Base-by-base conservation (phyloP, 2,113 vertebrate genomes). In the Notothenia coriiceps region DNA sequence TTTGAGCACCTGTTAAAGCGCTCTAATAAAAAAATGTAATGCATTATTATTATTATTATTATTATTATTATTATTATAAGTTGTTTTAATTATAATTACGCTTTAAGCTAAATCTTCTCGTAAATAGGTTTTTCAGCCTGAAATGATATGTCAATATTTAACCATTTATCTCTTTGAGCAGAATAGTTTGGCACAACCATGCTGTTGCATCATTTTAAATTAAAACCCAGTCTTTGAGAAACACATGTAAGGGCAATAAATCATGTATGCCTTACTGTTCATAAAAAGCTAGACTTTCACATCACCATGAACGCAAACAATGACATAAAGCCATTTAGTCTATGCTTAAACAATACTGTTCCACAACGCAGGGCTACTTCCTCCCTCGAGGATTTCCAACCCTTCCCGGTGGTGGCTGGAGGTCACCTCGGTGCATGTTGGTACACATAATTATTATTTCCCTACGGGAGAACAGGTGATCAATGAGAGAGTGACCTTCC, bases 401-500 rank as follows among this genome's bases (percentile, higher is more conserved):
- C 52, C 62, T 14, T 63, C 11, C 5, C 55, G 40, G 20, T 12
- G 43, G 66, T 54, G 76, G 51, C 68, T 86, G 80, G 68, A 79
- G 86, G 85, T 92, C 89, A 88, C 87, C 89, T 54, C 54, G 14
- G 55, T 8, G 29, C 83, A 25, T 68, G 69, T 84, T 81, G 82
- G 81, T 88, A 54, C 86, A 86, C 80, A 86, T 90, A 85, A 92
- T 93, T 89, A 88, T 82, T 64, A 59, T 86, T 82, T 89, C 85
- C 91, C 85, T 76, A 61, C 20, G 47, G 86, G 81, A 65, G 71
- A 52, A 73, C 25, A 0, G 35, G 59, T 83, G 89, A 94, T 93
- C 92, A 93, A 94, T 91, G 89, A 89, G 76, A 66, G 79, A 22
- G 43, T 89, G 91, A 93, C 92, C 93, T 93, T 90, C 81, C 55